Conservation (phyloP, 2,113 vertebrate genomes). For the Seriola rivoliana region DNA sequence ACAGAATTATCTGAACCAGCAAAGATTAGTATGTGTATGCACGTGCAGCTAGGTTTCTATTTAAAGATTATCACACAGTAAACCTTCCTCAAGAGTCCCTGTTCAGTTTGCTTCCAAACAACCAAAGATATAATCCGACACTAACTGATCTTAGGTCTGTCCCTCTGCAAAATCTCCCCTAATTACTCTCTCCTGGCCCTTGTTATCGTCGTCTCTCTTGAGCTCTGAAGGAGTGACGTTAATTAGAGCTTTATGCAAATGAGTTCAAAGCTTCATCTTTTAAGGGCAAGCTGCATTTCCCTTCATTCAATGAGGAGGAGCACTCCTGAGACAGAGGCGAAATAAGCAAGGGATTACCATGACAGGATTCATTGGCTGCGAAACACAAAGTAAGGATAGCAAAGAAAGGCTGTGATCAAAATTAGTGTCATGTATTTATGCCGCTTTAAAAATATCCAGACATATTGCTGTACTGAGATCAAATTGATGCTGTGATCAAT, state of each 20-base stretch:
- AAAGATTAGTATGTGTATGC: not conserved
- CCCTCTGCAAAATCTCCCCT: constrained; percentile 44
- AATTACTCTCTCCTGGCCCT: constrained; percentile 67
- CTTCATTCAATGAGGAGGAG: constrained; percentile 4
- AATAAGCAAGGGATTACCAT: constrained; percentile 1
- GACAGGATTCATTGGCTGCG: constrained; percentile 10
- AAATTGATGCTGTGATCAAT: constrained; percentile 12
- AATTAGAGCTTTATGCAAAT: constrained; percentile 80
- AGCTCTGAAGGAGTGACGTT: constrained; percentile 73
- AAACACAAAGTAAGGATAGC: not conserved
- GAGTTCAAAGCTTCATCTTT: constrained; percentile 41
- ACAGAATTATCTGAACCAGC: constrained; percentile 16
- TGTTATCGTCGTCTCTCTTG: constrained; percentile 59
- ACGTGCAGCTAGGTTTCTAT: constrained; percentile 28
- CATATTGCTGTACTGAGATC: not conserved
- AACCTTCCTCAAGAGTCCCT: not conserved
- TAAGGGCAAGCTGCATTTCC: constrained; percentile 52
- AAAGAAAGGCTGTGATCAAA: not conserved
- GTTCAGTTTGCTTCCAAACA: constrained; percentile 14
- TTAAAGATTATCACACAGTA: constrained; percentile 27
- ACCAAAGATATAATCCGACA: constrained; percentile 6
- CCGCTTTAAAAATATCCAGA: constrained; percentile 8
- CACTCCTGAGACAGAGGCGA: constrained; percentile 17
- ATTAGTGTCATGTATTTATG: not conserved
- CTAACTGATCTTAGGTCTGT: constrained; percentile 44